Evolutionary conservation across 2,113 vertebrate genomes (phyloP).

Genomic region (Ranitomeya imitator): DNA sequence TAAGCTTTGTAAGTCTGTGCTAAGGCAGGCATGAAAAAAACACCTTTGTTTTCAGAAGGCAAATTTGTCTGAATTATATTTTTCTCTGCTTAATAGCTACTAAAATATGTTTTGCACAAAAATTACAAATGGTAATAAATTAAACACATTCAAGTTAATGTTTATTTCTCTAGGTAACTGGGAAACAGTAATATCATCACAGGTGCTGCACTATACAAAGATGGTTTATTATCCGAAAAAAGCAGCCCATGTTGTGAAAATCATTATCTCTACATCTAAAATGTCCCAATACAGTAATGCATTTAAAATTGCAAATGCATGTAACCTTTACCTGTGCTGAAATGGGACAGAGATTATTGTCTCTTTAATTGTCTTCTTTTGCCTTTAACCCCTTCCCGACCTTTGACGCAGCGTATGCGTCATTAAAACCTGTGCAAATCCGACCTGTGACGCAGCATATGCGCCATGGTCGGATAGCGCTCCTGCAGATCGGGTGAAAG

Average conservation of each 20-base stretch:
- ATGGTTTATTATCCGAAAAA: slow-evolving; percentile 27
- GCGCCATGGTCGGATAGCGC: too few relatives aligned
- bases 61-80: background rate
- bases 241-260: slow-evolving; percentile 27
- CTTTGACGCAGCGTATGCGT: too few relatives aligned
- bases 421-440: too few relatives aligned
- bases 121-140: slow-evolving; percentile 23
- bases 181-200: slow-evolving; percentile 10
- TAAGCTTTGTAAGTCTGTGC: background rate
- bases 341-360: slow-evolving; percentile 3
- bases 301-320: slow-evolving; percentile 35
- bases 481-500: too few relatives aligned
- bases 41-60: background rate
- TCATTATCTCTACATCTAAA: slow-evolving; percentile 8
- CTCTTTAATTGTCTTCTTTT: background rate
- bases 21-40: background rate
- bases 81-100: background rate
- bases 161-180: slow-evolving; percentile 23
- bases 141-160: slow-evolving; percentile 30
- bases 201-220: slow-evolving; percentile 28
- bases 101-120: background rate
- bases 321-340: slow-evolving; percentile 7
- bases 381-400: too few relatives aligned
- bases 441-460: too few relatives aligned
- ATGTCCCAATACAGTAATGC: slow-evolving; percentile 33